Evolutionary conservation across 2,888 invertebrate genomes (phyloP).

Genomic region (Drosophila vallismaia): DNA sequence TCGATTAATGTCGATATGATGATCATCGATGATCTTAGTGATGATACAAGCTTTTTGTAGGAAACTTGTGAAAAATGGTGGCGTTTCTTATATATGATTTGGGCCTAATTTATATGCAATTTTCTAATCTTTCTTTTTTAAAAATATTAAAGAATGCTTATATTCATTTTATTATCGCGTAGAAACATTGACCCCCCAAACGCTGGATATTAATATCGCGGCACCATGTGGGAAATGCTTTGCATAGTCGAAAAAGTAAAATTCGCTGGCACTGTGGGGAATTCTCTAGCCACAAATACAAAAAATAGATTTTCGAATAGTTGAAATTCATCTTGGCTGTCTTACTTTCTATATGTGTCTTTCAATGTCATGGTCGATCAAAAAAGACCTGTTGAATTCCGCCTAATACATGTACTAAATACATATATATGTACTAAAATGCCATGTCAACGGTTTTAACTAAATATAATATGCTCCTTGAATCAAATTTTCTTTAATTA

Average conservation of each 20-base stretch:
- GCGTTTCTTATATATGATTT: no score
- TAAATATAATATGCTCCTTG: conserved; percentile 16
- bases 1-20: no score
- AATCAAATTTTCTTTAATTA: conserved; percentile 29
- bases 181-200: no score
- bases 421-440: conserved; percentile 20
- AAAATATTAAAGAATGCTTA: no score
- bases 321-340: conserved; percentile 29
- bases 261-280: conserved; percentile 41
- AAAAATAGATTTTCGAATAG: conserved; percentile 3
- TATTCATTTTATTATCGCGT: no score
- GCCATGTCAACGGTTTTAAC: conserved; percentile 49
- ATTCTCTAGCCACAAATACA: conserved; percentile 12
- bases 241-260: conserved; percentile 38
- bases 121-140: no score
- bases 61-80: no score
- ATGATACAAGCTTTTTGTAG: no score
- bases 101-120: no score
- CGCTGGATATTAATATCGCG: no score
- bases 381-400: conserved; percentile 19
- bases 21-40: no score
- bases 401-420: background rate
- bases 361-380: conserved; percentile 61
- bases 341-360: conserved; percentile 28
- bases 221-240: conserved; percentile 18